These are phyloP conservation scores for Chrysolophus pictus DNA, from an alignment of 2,797 vertebrate genomes.

Conservation along the genomic window DNA sequence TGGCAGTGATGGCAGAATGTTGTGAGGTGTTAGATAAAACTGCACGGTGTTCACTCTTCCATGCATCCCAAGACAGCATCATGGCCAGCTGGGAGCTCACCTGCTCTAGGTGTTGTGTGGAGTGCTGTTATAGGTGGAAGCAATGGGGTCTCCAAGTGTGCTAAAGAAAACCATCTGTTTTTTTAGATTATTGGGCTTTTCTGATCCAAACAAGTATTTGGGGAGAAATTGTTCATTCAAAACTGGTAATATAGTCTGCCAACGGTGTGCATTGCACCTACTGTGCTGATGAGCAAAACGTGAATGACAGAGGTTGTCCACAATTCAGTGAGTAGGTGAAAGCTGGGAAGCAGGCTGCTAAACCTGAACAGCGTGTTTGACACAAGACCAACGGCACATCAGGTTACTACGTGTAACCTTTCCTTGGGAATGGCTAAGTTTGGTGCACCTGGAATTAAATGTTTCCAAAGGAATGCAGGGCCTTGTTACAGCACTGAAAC, in stretches of 20 bases:
- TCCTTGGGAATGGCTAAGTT: background rate
- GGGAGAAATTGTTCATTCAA: background rate
- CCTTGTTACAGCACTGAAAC: background rate
- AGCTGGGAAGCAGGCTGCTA: background rate
- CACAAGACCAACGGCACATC: background rate
- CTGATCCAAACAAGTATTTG: background rate
- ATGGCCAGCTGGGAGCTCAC: background rate
- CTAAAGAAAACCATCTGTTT: background rate
- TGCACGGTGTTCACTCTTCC: background rate
- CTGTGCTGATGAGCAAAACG: background rate
- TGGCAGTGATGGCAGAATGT: background rate
- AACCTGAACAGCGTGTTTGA: background rate
- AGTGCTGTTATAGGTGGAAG: background rate
- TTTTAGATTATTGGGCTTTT: background rate
- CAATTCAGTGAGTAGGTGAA: background rate
- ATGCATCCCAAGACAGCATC: background rate
- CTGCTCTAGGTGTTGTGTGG: background rate
- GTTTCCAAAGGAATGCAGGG: fast-evolving
- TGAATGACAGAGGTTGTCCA: background rate
- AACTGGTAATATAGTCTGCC: background rate
- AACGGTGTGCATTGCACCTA: background rate
- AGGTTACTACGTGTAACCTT: fast-evolving
- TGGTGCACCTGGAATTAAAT: background rate
- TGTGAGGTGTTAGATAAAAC: background rate
- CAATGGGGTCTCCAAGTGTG: background rate